These are phyloP conservation scores for Chrysina gloriosa DNA, from an alignment of 2,888 invertebrate genomes.

Conservation along the genomic window DNA sequence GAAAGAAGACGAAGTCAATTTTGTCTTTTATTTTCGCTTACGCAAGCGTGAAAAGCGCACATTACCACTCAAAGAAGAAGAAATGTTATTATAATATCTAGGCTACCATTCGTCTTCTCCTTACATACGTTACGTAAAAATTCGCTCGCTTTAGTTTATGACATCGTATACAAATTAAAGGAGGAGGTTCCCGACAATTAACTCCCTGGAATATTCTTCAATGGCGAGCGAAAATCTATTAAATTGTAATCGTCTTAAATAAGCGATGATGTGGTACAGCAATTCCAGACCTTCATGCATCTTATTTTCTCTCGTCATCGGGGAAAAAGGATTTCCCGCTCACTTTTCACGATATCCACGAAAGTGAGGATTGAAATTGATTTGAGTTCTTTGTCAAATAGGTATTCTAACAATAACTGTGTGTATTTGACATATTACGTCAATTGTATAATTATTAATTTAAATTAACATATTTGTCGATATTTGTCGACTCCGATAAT, in stretches of 20 bases:
- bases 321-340: too few species aligned
- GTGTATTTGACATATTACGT: conserved; percentile 32
- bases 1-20: background rate
- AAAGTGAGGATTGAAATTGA: too few species aligned
- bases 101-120: background rate
- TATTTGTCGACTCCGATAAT: conserved; percentile 12
- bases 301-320: too few species aligned
- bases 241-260: too few species aligned
- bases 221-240: too few species aligned
- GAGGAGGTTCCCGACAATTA: background rate
- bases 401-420: background rate
- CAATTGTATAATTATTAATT: conserved; percentile 19
- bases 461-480: conserved; percentile 35
- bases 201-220: background rate
- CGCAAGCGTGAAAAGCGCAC: background rate
- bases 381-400: background rate
- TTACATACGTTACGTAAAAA: background rate
- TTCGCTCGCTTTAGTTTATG: background rate
- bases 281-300: too few species aligned
- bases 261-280: too few species aligned
- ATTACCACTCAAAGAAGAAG: background rate
- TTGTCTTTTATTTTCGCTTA: conserved; percentile 6
- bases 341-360: too few species aligned
- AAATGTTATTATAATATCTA: background rate
- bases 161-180: background rate